These are phyloP conservation scores for Oceanites oceanicus DNA, from an alignment of 2,113 vertebrate genomes.

Conservation along the genomic window DNA sequence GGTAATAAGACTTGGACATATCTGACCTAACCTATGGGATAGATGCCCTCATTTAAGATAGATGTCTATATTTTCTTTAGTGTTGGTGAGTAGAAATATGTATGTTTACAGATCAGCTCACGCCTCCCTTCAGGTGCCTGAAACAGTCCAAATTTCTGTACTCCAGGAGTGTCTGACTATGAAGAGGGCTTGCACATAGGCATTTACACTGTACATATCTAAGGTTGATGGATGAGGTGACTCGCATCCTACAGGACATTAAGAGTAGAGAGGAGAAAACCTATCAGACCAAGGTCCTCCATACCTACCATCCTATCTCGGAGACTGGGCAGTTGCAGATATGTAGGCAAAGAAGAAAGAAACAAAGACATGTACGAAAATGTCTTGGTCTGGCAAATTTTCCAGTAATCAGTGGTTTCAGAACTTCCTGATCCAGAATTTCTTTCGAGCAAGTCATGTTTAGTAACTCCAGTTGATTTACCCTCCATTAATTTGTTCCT, in stretches of 20 bases:
- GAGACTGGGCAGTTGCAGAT: neutral
- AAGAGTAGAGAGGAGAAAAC: neutral
- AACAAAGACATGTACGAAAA: neutral
- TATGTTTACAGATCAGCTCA: neutral
- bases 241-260: neutral
- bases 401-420: constrained; percentile 13
- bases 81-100: neutral
- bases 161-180: neutral
- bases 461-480: neutral
- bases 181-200: neutral
- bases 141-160: neutral
- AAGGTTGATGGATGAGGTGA: neutral
- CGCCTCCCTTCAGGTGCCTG: neutral
- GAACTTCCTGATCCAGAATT: neutral
- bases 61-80: neutral
- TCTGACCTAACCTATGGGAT: neutral
- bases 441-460: neutral
- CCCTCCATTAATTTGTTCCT: neutral
- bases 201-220: neutral
- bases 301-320: neutral
- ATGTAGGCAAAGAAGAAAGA: neutral
- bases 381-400: neutral
- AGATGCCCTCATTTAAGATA: neutral
- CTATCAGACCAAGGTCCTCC: neutral
- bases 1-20: neutral